Base-by-base conservation (phyloP, 1,140 invertebrate genomes). In the Sitodiplosis mosellana region DNA sequence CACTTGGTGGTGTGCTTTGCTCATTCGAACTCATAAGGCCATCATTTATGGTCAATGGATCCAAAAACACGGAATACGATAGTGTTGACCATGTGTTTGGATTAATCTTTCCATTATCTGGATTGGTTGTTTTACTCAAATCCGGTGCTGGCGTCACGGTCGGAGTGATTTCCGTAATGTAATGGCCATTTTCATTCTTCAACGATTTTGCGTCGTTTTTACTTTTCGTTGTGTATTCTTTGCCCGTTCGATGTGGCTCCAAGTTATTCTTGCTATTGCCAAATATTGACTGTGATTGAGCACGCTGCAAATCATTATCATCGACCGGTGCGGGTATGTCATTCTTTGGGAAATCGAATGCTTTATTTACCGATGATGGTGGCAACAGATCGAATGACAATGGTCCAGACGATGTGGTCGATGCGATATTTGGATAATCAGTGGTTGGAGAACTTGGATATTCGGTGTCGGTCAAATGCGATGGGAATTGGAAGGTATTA, bases 21-120 rank as follows among this genome's bases (percentile, higher is more conserved):
- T 60, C 63, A 18, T 18, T 12, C n/a, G 41, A 43, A 43, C 18
- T 18, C 41, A 43, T 43, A 43, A 77, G 63, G 11, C 71, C 80
- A 51, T 75, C 78, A 55, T 84, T 84, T 18, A 83, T 74, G 18
- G 72, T 74, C 38, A 77, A 71, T 0, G 81, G 80, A 63, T 83
- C 78, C 2, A 82, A 65, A 45, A 71, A 71, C n/a, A 77, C 69
- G 0, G 76, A 76, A 62, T 63, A 48, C 65, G 56, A 61, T 61
- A 66, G 49, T 56, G 59, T 52, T 59, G 63, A 36, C 61, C 56
- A 45, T 58, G 59, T 8, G 50, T 49, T 41, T 10, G 42, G 17
- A 36, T 36, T 65, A 17, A 59, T 61, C 17, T 60, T 66, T 12
- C 65, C 65, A 34, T 47, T 59, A 37, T 63, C 64, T 7, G 64